Conservation (phyloP, 1,140 invertebrate species). For the Heliconius eleuchia region DNA sequence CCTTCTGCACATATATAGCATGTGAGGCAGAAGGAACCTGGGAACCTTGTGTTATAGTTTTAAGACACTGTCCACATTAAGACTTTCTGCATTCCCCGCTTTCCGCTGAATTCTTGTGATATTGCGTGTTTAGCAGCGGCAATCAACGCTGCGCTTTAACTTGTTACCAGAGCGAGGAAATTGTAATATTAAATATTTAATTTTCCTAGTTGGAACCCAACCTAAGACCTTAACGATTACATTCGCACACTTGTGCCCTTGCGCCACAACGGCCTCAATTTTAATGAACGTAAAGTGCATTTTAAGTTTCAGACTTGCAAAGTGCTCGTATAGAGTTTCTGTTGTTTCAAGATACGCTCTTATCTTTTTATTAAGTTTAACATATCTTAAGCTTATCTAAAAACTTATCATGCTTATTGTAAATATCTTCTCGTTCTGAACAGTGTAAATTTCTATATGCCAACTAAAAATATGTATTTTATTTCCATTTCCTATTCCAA, state of each 20-base stretch:
- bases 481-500: no score
- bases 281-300: neutral
- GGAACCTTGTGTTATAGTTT: no score
- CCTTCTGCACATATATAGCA: no score
- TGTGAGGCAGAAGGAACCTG: no score
- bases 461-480: no score
- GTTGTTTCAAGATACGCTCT: conserved; percentile 2
- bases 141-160: no score
- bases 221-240: neutral
- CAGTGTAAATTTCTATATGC: neutral
- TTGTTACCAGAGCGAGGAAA: no score
- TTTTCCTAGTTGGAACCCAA: neutral
- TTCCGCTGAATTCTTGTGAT: no score
- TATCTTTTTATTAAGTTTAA: neutral
- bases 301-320: neutral
- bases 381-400: neutral
- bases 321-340: conserved; percentile 10
- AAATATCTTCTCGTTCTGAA: neutral
- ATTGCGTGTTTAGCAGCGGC: no score
- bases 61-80: no score
- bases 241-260: no score
- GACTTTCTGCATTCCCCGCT: no score
- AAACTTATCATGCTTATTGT: neutral
- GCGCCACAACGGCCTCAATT: neutral
- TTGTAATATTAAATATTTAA: neutral